Conservation (phyloP, 1,140 invertebrate species). For the Meteorus sp. region DNA sequence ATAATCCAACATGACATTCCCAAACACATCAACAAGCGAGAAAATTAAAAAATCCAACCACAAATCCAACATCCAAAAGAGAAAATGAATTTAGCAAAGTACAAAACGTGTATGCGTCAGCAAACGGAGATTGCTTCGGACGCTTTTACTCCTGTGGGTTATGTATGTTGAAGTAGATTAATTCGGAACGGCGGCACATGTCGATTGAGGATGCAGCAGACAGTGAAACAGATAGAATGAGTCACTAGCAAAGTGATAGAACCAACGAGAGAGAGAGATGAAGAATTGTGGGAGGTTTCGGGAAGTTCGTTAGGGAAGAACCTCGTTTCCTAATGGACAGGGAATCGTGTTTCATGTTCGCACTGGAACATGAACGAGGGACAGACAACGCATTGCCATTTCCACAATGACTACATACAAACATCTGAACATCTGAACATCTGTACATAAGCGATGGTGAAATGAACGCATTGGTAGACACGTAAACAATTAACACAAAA, state of each 20-base stretch:
- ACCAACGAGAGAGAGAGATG: no score
- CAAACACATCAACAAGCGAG: no score
- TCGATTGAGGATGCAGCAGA: constrained; percentile 5
- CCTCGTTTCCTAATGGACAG: constrained; percentile 24
- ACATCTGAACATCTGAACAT: background rate
- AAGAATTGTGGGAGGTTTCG: no score
- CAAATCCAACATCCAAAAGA: background rate
- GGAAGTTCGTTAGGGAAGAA: constrained; percentile 22
- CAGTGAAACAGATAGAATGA: no score
- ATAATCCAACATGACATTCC: no score
- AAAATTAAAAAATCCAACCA: background rate
- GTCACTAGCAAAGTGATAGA: no score
- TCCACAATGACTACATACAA: no score
- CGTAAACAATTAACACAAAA: constrained; percentile 28
- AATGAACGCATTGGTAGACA: constrained; percentile 11
- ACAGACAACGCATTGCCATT: no score
- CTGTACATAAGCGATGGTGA: background rate
- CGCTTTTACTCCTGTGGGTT: background rate
- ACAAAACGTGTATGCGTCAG: background rate
- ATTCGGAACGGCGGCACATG: constrained; percentile 14
- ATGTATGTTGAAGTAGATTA: constrained; percentile 15
- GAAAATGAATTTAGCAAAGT: background rate
- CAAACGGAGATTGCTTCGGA: constrained; percentile 1
- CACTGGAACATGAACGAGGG: constrained; percentile 5
- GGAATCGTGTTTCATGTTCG: constrained; percentile 19